Evolutionary conservation across 2,888 invertebrate species (phyloP).

Genomic region (Limnephilus auricula): DNA sequence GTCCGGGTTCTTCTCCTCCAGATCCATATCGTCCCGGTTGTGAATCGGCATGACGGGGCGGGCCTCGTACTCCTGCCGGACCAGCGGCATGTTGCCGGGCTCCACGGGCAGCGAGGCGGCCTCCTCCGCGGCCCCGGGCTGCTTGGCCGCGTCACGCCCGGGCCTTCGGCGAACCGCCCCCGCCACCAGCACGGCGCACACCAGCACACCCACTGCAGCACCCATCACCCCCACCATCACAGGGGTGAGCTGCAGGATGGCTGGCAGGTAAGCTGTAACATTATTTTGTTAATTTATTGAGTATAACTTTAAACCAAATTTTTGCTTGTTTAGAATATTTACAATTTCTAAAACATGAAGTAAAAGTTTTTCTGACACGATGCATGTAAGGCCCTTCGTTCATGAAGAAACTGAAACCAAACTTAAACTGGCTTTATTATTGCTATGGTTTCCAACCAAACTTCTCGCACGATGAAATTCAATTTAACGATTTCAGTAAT

Average conservation of each 20-base stretch:
- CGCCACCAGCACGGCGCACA: slow-evolving; percentile 72
- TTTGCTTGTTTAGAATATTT: too few relatives aligned
- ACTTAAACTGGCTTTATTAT: too few relatives aligned
- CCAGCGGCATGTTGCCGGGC: slow-evolving; percentile 34
- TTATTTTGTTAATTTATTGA: neutral
- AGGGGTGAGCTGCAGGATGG: slow-evolving; percentile 72
- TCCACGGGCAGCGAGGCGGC: slow-evolving; percentile 19
- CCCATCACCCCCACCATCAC: slow-evolving; percentile 72
- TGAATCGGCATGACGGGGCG: slow-evolving; percentile 51
- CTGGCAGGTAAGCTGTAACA: slow-evolving; percentile 66
- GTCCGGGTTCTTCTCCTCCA: slow-evolving; percentile 79
- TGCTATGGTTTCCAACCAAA: too few relatives aligned
- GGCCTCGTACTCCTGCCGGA: slow-evolving; percentile 53
- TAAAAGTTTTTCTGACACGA: too few relatives aligned
- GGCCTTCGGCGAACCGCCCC: slow-evolving; percentile 69
- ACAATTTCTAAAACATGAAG: too few relatives aligned
- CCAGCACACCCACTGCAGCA: slow-evolving; percentile 71
- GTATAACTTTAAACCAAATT: too few relatives aligned
- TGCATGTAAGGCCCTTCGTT: too few relatives aligned
- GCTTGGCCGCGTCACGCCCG: slow-evolving; percentile 29
- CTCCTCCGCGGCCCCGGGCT: slow-evolving; percentile 14
- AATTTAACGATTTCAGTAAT: too few relatives aligned
- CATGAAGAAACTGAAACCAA: too few relatives aligned
- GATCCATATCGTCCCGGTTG: slow-evolving; percentile 72
- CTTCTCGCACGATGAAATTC: too few relatives aligned